These are phyloP conservation scores for silkworm (Bombyx mori) DNA, from an alignment of 1,140 invertebrate species.

Conservation along the genomic window DNA sequence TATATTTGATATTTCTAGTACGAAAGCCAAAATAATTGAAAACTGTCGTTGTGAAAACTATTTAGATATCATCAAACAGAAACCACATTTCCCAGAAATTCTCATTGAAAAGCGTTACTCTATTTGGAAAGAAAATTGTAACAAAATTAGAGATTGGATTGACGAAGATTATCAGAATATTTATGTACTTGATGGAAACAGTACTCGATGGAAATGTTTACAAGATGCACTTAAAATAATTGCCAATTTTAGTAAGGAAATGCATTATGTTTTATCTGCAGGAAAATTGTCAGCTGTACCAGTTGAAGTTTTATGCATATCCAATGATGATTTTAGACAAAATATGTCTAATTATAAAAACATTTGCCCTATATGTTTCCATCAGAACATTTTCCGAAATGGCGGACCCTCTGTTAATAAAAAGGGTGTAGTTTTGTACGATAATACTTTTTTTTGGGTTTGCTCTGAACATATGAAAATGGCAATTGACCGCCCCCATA, in stretches of 20 bases:
- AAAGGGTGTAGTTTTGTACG: slow-evolving; percentile 70
- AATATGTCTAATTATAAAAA: slow-evolving; percentile 65
- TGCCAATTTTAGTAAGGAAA: slow-evolving; percentile 27
- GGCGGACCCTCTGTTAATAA: slow-evolving; percentile 61
- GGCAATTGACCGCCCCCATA: slow-evolving; percentile 55
- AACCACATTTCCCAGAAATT: slow-evolving; percentile 49
- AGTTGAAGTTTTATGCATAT: slow-evolving; percentile 54
- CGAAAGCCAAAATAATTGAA: slow-evolving; percentile 37
- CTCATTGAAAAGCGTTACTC: slow-evolving; percentile 59
- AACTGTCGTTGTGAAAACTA: slow-evolving; percentile 51
- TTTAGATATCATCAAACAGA: slow-evolving; percentile 37
- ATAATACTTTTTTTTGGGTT: slow-evolving; percentile 72
- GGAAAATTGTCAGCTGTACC: slow-evolving; percentile 48
- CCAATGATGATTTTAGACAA: slow-evolving; percentile 65
- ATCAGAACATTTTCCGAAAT: slow-evolving; percentile 45
- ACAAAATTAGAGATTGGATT: slow-evolving; percentile 61
- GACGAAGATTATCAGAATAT: slow-evolving; percentile 69
- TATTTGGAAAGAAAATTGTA: slow-evolving; percentile 46
- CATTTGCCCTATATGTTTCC: slow-evolving; percentile 72
- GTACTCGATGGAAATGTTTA: slow-evolving; percentile 69
- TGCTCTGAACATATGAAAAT: slow-evolving; percentile 63
- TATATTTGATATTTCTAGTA: slow-evolving; percentile 65
- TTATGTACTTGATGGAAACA: slow-evolving; percentile 43
- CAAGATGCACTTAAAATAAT: slow-evolving; percentile 43
- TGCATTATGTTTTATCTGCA: slow-evolving; percentile 48